Evolutionary conservation across 2,888 invertebrate genomes (phyloP).

Genomic region (Pteria penguin): DNA sequence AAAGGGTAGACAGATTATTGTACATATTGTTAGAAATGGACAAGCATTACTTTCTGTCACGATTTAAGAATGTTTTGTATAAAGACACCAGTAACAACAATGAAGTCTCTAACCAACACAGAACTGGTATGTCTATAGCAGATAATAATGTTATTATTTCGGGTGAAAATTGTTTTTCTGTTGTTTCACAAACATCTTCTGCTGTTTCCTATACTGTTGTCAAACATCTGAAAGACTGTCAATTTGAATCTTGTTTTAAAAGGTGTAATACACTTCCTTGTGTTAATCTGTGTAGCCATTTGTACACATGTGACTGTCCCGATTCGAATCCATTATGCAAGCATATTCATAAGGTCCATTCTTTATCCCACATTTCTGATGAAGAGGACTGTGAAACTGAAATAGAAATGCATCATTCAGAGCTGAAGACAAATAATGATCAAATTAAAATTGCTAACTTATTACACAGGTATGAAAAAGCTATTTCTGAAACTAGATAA

Average conservation of each 20-base stretch:
- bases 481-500: background rate
- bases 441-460: background rate
- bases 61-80: background rate
- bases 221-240: background rate
- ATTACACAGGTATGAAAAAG: background rate
- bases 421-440: background rate
- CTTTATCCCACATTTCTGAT: background rate
- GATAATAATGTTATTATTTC: background rate
- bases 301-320: constrained; percentile 12
- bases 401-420: background rate
- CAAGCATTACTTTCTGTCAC: background rate
- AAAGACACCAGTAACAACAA: background rate
- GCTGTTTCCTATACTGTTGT: background rate
- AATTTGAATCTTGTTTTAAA: constrained; percentile 9
- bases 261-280: constrained; percentile 20
- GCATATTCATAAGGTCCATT: constrained; percentile 22
- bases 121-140: background rate
- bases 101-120: background rate
- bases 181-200: background rate
- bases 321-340: constrained; percentile 11
- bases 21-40: constrained; percentile 11
- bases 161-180: background rate
- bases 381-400: background rate
- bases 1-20: constrained; percentile 4
- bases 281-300: constrained; percentile 7